Base-by-base conservation (phyloP, 2,888 invertebrate genomes). In the Labia minor region DNA sequence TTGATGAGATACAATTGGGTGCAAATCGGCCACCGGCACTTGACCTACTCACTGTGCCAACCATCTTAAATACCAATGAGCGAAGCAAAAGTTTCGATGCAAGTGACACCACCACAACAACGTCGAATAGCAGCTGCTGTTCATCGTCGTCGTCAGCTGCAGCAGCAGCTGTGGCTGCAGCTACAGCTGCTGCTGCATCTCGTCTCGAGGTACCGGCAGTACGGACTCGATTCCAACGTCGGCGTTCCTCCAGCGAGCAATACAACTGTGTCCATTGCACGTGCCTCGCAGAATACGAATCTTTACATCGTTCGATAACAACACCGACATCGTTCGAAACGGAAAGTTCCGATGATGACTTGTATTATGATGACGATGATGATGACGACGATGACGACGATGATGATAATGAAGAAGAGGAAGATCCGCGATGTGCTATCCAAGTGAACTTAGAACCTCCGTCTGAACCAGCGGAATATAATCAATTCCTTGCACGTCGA, bases 1-100 rank as follows among this genome's bases (percentile, higher is more conserved):
- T 92, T 81, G 92, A 92, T 81, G 92, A 92, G 81, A 92, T 91
- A 77, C 89, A 91, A 77, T 76, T 90, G 77, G 89, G 88, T 75
- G 85, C 88, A 66, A 87, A 87, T 73, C 85, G 89, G 67, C 67
- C 68, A 49, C 81, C 83, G 69, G 79, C 80, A 69, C 61, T 77
- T 70, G 74, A 67, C 70, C 66, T 72, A 37, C 68, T 70, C 66
- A 65, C 71, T 66, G 71, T 72, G 62, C 65, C 72, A 67, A 66
- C 72, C 66, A 49, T 70, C 63, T 68, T 66, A 61, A n/a, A n/a
- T n/a, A 66, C 70, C 66, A 83, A 85, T 62, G 89, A 86, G 67
- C 83, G 91, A 63, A 90, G 90, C 70, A 86, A 86, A 72, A 90
- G 90, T 74, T 89, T 92, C 75, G 92, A 92, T 77, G 89, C 89